Conservation (phyloP, 2,888 invertebrate species). For the Esperia sulphurella region DNA sequence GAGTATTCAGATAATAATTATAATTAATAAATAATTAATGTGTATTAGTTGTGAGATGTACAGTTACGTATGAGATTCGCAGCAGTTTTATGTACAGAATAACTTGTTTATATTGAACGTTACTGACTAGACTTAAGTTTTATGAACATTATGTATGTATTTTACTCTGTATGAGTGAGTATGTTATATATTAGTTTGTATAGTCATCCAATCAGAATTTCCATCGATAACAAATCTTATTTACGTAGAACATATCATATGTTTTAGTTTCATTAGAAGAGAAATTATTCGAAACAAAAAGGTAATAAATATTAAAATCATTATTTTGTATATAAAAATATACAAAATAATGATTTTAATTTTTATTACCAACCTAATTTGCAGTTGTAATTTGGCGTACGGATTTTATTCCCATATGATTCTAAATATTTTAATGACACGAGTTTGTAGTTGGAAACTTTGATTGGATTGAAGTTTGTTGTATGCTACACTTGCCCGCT, state of each 20-base stretch:
- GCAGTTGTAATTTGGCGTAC: no score
- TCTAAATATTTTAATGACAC: not conserved
- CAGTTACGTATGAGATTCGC: conserved; percentile 78
- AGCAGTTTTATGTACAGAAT: conserved; percentile 55
- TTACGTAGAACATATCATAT: no score
- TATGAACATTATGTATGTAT: conserved; percentile 12
- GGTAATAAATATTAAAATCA: no score
- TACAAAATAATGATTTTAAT: no score
- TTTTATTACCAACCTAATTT: no score
- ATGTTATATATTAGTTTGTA: not conserved
- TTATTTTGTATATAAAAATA: no score
- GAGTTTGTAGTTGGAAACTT: no score
- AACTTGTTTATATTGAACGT: conserved; percentile 18
- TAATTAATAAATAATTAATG: not conserved
- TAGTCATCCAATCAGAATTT: not conserved
- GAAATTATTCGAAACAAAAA: no score
- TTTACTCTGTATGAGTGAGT: conserved; percentile 3
- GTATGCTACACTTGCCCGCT: conserved; percentile 48
- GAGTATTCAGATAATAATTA: conserved; percentile 11
- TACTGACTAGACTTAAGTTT: conserved; percentile 15
- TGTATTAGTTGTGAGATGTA: conserved; percentile 50
- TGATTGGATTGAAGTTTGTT: no score
- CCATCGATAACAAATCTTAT: no score
- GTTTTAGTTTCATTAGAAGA: no score
- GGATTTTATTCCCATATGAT: no score